Evolutionary conservation across 1,140 invertebrate genomes (phyloP).

Genomic region (Penaeus japonicus): DNA sequence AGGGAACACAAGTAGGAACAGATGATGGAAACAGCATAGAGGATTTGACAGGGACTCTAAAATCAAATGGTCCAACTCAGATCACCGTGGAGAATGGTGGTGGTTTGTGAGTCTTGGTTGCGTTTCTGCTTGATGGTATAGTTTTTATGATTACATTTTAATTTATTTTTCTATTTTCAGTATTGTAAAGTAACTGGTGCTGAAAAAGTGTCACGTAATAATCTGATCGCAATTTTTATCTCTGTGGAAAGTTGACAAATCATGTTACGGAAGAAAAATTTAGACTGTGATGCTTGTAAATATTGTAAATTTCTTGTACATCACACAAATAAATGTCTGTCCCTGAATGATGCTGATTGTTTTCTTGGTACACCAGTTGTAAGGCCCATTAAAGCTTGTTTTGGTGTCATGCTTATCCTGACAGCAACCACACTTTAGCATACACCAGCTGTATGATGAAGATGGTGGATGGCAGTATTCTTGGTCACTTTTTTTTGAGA

Average conservation of each 20-base stretch:
- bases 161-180: constrained; percentile 54
- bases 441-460: too few species aligned
- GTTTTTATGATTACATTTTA: constrained; percentile 37
- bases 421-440: neutral
- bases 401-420: constrained; percentile 57
- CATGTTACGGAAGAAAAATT: constrained; percentile 14
- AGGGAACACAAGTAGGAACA: constrained; percentile 13
- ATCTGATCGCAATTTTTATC: constrained; percentile 16
- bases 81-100: constrained; percentile 47
- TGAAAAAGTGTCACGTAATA: constrained; percentile 21
- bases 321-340: constrained; percentile 53
- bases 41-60: constrained; percentile 33
- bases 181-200: constrained; percentile 46
- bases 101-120: constrained; percentile 32
- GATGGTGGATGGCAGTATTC: neutral
- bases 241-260: neutral
- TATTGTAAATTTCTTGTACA: constrained; percentile 50
- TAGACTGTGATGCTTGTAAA: constrained; percentile 50
- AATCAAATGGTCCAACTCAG: constrained; percentile 21
- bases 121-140: constrained; percentile 35
- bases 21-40: constrained; percentile 18
- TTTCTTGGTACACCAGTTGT: constrained; percentile 55
- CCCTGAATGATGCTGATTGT: constrained; percentile 44
- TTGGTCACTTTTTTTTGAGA: neutral
- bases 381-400: constrained; percentile 52